A percentile compares a stretch with the other conserved stretches of the same genome.
phyloP scores from a whole-genome alignment of 2,797 vertebrate genomes.

The Gadopsis marmoratus region DNA sequence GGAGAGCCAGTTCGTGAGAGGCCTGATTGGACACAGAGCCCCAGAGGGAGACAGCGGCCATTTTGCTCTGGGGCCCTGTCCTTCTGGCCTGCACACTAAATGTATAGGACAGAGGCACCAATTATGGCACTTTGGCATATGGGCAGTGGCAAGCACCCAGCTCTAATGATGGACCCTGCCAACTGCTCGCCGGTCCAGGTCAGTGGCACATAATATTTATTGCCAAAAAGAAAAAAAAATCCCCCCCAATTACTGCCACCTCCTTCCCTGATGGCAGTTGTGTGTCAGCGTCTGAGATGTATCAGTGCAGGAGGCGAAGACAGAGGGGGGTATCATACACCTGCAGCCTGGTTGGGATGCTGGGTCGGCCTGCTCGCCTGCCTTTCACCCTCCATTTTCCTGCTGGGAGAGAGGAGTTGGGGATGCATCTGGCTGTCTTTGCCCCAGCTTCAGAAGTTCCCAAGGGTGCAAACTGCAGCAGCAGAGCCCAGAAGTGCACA shows the following conservation, averaged over 20 bases:
- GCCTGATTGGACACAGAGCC: constrained; percentile 72
- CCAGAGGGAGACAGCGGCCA: constrained; percentile 67
- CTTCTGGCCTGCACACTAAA: constrained; percentile 66
- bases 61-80: constrained; percentile 68
- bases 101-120: constrained; percentile 71
- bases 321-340: constrained; percentile 53
- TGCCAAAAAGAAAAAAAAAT: constrained; percentile 66
- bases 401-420: constrained; percentile 57
- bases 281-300: constrained; percentile 48
- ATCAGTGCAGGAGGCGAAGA: constrained; percentile 61
- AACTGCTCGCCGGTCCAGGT: constrained; percentile 82
- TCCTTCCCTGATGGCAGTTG: constrained; percentile 65
- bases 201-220: constrained; percentile 65
- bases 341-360: constrained; percentile 71
- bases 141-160: constrained; percentile 65
- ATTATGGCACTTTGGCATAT: constrained; percentile 85
- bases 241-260: constrained; percentile 76
- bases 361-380: constrained; percentile 68
- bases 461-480: constrained; percentile 60
- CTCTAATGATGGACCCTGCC: constrained; percentile 81
- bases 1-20: constrained; percentile 70
- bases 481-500: constrained; percentile 64
- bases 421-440: constrained; percentile 63
- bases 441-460: constrained; percentile 55
- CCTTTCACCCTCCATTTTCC: constrained; percentile 55